Conservation (phyloP, 2,113 vertebrate species). For the Abramis brama region DNA sequence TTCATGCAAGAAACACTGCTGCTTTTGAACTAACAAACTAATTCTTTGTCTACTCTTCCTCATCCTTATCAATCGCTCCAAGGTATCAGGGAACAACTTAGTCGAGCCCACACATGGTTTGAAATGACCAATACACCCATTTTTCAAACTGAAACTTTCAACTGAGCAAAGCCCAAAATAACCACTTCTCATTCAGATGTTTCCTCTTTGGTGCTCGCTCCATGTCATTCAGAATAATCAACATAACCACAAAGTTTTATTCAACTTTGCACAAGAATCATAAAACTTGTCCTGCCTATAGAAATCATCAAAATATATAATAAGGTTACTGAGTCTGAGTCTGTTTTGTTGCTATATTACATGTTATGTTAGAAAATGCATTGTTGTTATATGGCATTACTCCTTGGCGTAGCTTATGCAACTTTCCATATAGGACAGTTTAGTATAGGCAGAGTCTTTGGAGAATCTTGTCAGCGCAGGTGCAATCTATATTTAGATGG, state of each 20-base stretch:
- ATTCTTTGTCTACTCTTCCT: constrained; percentile 77
- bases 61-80: neutral
- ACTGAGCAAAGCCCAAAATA: constrained; percentile 14
- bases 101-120: constrained; percentile 55
- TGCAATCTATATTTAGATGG: constrained; percentile 38
- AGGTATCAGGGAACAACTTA: neutral
- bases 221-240: neutral
- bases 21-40: constrained; percentile 70
- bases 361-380: neutral
- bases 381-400: neutral
- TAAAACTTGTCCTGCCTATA: neutral
- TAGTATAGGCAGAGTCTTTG: constrained; percentile 28
- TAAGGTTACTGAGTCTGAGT: neutral
- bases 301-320: neutral
- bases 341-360: neutral
- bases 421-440: constrained; percentile 22
- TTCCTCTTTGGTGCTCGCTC: constrained; percentile 28
- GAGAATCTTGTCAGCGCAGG: constrained; percentile 30
- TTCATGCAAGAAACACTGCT: constrained; percentile 81
- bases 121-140: constrained; percentile 57
- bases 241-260: neutral
- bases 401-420: neutral
- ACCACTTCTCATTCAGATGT: constrained; percentile 14
- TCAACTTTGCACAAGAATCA: neutral
- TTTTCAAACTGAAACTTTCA: constrained; percentile 22